Conservation (phyloP, 2,797 vertebrate genomes). For the Scomberomorus guttatus region DNA sequence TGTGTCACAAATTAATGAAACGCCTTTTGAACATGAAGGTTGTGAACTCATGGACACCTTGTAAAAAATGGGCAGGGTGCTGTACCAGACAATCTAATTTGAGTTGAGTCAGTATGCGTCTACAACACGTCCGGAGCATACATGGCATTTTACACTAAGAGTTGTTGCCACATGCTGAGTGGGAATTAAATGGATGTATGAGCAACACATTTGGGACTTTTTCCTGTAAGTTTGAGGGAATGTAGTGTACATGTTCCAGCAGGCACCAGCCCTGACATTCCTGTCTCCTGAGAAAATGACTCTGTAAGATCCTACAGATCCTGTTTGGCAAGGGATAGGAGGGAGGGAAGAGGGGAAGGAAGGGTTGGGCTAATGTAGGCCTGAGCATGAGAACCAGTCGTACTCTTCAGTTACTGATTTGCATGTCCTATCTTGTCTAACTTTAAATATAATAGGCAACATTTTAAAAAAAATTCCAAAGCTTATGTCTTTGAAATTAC, state of each 20-base stretch:
- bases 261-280: slow-evolving; percentile 83
- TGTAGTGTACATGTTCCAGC: slow-evolving; percentile 79
- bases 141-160: slow-evolving; percentile 14
- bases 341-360: slow-evolving; percentile 77
- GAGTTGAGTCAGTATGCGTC: slow-evolving; percentile 78
- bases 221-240: slow-evolving; percentile 75
- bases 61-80: slow-evolving; percentile 32
- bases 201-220: slow-evolving; percentile 63
- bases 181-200: slow-evolving; percentile 55
- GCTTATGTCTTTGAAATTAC: slow-evolving; percentile 39
- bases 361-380: slow-evolving; percentile 78
- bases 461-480: slow-evolving; percentile 39
- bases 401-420: slow-evolving; percentile 83
- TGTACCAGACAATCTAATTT: slow-evolving; percentile 68
- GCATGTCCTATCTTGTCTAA: slow-evolving; percentile 83
- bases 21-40: slow-evolving; percentile 1
- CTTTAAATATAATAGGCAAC: slow-evolving; percentile 60
- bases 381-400: slow-evolving; percentile 80
- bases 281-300: slow-evolving; percentile 87
- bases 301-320: slow-evolving; percentile 87
- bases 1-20: slow-evolving; percentile 16
- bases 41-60: slow-evolving; percentile 14
- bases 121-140: slow-evolving; percentile 60
- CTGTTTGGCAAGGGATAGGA: slow-evolving; percentile 86
- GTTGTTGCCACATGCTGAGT: slow-evolving; percentile 57